Conservation (phyloP, 1,140 invertebrate species). For the Ceratina japonica region DNA sequence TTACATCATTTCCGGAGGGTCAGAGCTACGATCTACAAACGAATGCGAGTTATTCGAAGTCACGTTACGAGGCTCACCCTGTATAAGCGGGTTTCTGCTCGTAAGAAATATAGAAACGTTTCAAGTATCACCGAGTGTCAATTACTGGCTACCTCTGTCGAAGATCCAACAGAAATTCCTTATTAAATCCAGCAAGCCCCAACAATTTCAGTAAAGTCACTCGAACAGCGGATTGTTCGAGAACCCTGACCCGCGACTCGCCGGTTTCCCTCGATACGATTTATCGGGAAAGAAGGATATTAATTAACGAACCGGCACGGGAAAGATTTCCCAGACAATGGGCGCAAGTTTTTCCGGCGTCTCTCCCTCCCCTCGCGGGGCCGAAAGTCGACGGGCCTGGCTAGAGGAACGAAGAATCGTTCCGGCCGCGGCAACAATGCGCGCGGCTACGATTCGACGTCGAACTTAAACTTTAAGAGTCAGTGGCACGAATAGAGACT, state of each 20-base stretch:
- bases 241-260: background rate
- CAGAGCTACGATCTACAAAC: too few relatives aligned
- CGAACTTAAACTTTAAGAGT: conserved; percentile 51
- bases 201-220: background rate
- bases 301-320: conserved; percentile 37
- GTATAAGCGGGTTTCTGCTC: too few relatives aligned
- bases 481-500: conserved; percentile 41
- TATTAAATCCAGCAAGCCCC: conserved; percentile 16
- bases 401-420: conserved; percentile 34
- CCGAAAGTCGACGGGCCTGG: background rate
- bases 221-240: background rate
- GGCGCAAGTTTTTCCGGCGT: conserved; percentile 30
- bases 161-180: background rate
- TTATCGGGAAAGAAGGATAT: conserved; percentile 41
- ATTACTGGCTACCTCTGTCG: background rate
- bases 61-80: too few relatives aligned
- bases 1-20: too few relatives aligned
- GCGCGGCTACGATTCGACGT: conserved; percentile 4
- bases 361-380: background rate
- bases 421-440: conserved; percentile 37
- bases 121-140: background rate
- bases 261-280: conserved; percentile 23
- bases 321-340: conserved; percentile 36
- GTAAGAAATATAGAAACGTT: background rate
- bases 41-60: too few relatives aligned